Base-by-base conservation (phyloP, 2,113 vertebrate species). In the Rhea americana region DNA sequence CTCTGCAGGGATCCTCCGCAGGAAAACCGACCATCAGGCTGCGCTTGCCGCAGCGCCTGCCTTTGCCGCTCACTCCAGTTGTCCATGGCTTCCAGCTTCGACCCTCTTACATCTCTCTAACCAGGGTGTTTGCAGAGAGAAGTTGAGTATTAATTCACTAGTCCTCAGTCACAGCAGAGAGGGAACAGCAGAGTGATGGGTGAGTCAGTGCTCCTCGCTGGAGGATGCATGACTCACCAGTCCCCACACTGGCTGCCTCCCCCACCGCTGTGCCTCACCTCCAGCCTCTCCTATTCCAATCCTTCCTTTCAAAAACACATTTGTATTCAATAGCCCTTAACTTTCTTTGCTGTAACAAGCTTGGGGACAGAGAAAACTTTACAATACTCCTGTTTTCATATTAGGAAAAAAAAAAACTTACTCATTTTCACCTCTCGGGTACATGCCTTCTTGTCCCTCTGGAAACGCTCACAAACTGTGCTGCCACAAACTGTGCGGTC, bases 191-290 rank as follows among this genome's bases (percentile, higher is more conserved):
- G 65, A 78, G 61, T 1, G 61, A 93, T 95, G 91, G 24, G 8
- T 94, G 96, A 96, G 92, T 94, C 95, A 95, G 93, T 94, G 91
- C 91, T 92, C 19, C 79, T 92, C 62, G 92, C 96, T 85, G 95
- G 91, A 95, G 91, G 89, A 94, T 82, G 92, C 41, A 4, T 93
- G 95, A 96, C 62, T 96, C 93, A 94, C 86, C 5, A 24, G 79
- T 93, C 93, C 92, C 86, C 92, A 67, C 87, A 56, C 4, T 3
- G 85, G 67, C 92, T 92, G 86, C 90, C 92, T 95, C 83, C 73
- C 83, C 96, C 92, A 82, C 0, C 5, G 2, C 91, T 53, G 30
- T 66, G 84, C 95, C 82, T 96, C 86, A 91, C 95, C 95, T 95
- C 89, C 96, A 93, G 92, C 89, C 89, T 92, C 95, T 93, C 93